Evolutionary conservation across 2,888 invertebrate species (phyloP).

Genomic region (Cosmia pyralina): DNA sequence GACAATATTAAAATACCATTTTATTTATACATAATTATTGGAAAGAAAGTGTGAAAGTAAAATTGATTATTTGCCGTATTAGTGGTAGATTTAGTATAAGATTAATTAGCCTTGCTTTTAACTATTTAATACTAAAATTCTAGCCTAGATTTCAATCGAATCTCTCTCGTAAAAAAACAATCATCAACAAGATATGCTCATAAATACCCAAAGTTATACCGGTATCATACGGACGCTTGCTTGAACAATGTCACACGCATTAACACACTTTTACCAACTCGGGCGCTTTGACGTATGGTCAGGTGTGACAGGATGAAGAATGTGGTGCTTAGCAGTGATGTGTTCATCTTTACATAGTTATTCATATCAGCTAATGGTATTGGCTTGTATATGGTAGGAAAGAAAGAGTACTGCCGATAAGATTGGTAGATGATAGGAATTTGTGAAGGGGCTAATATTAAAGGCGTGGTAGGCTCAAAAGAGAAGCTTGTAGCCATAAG

Average conservation of each 20-base stretch:
- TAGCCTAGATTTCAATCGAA: not conserved
- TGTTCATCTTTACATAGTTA: not conserved
- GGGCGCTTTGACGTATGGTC: slow-evolving; percentile 20
- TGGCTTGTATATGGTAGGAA: too few relatives aligned
- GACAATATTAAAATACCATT: not conserved
- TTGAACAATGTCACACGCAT: slow-evolving; percentile 62
- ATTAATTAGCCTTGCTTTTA: not conserved
- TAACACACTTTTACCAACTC: slow-evolving; percentile 64
- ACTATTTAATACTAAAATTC: not conserved
- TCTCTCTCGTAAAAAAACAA: slow-evolving; percentile 1
- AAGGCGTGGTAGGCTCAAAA: too few relatives aligned
- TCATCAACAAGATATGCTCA: not conserved
- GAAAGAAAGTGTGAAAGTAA: not conserved
- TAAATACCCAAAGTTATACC: slow-evolving; percentile 21
- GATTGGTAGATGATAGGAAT: too few relatives aligned
- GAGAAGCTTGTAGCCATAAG: too few relatives aligned
- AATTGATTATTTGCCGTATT: too few relatives aligned
- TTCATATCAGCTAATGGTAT: too few relatives aligned
- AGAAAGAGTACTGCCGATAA: too few relatives aligned
- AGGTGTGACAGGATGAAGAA: slow-evolving; percentile 13
- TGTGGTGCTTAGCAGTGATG: not conserved
- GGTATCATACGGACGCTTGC: slow-evolving; percentile 34
- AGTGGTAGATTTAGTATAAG: not conserved
- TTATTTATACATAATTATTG: not conserved
- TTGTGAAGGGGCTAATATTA: too few relatives aligned